A percentile compares a stretch with the other conserved stretches of the same genome.
Evolutionary conservation across 92 coral and sea anemone species (phyloP).

Genomic region (Blastomussa wellsi): DNA sequence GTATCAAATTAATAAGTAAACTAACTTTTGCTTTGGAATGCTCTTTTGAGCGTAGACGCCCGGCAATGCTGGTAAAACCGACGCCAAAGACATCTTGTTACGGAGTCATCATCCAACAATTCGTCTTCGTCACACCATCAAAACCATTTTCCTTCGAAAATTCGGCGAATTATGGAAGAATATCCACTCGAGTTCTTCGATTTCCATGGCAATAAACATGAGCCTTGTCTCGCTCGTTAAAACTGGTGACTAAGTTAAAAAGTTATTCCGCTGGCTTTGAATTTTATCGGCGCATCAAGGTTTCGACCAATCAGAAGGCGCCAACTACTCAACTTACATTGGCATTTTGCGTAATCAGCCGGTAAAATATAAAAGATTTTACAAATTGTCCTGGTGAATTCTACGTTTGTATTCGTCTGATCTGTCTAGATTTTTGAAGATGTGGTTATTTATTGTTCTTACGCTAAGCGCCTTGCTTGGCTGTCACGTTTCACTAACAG

Average conservation of each 20-base stretch:
- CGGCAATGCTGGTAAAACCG: conserved; percentile 26
- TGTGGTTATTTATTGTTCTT: conserved; percentile 64
- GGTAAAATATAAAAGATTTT: conserved; percentile 14
- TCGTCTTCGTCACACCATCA: neutral
- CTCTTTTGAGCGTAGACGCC: conserved; percentile 24
- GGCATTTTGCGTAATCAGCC: conserved; percentile 67
- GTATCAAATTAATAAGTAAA: neutral
- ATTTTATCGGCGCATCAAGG: conserved; percentile 28
- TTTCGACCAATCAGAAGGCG: conserved; percentile 87
- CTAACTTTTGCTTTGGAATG: conserved; percentile 29
- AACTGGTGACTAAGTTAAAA: conserved; percentile 28
- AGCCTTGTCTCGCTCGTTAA: neutral
- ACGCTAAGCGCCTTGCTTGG: conserved; percentile 61
- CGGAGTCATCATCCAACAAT: neutral
- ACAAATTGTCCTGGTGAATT: too few relatives aligned
- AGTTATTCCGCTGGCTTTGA: conserved; percentile 19
- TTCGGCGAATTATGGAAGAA: neutral
- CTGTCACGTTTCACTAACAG: conserved; percentile 61
- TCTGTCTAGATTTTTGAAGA: conserved; percentile 18
- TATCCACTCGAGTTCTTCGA: neutral
- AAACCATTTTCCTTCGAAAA: neutral
- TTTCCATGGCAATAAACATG: conserved; percentile 41
- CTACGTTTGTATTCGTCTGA: neutral
- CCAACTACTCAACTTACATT: conserved; percentile 89
- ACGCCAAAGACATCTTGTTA: conserved; percentile 33